These are phyloP conservation scores for Cygnus atratus DNA, from an alignment of 2,113 vertebrate genomes.

Conservation along the genomic window DNA sequence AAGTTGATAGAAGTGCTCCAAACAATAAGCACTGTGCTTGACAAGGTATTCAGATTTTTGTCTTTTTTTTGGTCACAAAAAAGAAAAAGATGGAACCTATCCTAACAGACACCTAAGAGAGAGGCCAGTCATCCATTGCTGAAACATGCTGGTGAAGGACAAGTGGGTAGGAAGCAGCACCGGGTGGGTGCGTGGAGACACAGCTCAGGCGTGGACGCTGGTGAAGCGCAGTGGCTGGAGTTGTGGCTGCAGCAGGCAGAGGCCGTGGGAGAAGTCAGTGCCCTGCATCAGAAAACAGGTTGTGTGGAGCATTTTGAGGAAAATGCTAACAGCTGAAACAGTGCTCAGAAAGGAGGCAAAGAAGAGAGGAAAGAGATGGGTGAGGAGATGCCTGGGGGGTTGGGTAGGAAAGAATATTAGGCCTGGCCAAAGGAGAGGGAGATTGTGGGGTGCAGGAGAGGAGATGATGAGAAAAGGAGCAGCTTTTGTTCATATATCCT, in stretches of 20 bases:
- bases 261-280: not conserved
- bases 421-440: not conserved
- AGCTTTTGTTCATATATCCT: not conserved
- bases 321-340: not conserved
- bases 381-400: not conserved
- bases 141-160: not conserved
- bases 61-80: not conserved
- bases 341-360: not conserved
- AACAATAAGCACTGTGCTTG: not conserved
- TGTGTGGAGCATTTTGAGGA: not conserved
- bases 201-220: accelerated
- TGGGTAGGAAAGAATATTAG: not conserved
- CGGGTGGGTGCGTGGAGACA: not conserved
- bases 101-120: not conserved
- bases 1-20: conserved; percentile 32
- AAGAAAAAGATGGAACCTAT: not conserved
- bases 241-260: not conserved
- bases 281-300: not conserved
- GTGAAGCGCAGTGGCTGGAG: not conserved
- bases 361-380: not conserved
- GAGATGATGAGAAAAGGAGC: not conserved
- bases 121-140: not conserved
- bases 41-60: not conserved
- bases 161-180: not conserved
- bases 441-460: not conserved